phyloP scores from a whole-genome alignment of 2,888 invertebrate species.

The Erannis defoliaria region DNA sequence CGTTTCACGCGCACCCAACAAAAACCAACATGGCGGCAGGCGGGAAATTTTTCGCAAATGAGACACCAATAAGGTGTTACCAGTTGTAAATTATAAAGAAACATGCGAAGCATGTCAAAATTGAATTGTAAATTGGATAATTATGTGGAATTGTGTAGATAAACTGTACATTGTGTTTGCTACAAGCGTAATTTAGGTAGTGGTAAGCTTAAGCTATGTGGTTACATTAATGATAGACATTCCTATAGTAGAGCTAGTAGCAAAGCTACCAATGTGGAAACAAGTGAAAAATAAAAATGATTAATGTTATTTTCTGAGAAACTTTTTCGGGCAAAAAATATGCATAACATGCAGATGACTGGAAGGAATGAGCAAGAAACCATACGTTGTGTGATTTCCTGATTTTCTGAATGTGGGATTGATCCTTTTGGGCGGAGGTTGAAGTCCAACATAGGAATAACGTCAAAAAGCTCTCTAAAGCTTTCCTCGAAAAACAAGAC shows the following conservation, averaged over 20 bases:
- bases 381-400: no score
- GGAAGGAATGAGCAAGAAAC: no score
- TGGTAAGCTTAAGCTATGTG: slow-evolving; percentile 17
- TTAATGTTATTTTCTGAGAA: no score
- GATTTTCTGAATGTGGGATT: no score
- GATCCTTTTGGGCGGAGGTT: no score
- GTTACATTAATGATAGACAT: slow-evolving; percentile 6
- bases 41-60: slow-evolving; percentile 47
- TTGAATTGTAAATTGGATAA: slow-evolving; percentile 64
- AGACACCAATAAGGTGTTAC: slow-evolving; percentile 37
- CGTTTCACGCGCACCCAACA: slow-evolving; percentile 56
- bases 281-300: not conserved
- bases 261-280: not conserved
- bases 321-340: no score
- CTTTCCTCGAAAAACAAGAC: no score
- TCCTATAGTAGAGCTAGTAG: no score
- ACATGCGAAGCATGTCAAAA: slow-evolving; percentile 45
- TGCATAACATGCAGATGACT: no score
- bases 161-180: slow-evolving; percentile 33
- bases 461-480: no score
- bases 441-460: no score
- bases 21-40: slow-evolving; percentile 48
- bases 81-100: slow-evolving; percentile 17
- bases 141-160: slow-evolving; percentile 50
- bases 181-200: slow-evolving; percentile 15